These are phyloP conservation scores for Xestia sexstrigata DNA, from an alignment of 2,888 invertebrate genomes.

Conservation along the genomic window DNA sequence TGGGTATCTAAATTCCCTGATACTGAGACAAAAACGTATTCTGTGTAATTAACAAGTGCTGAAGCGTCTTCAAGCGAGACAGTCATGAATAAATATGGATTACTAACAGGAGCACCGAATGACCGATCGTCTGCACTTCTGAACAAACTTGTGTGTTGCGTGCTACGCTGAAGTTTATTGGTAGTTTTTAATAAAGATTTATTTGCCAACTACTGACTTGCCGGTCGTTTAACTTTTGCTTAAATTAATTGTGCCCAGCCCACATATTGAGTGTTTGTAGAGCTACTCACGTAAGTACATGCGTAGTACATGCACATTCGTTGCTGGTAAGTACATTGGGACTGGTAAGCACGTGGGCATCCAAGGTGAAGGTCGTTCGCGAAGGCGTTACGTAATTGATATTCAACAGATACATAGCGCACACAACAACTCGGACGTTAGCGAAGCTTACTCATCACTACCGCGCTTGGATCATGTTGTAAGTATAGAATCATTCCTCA, in stretches of 20 bases:
- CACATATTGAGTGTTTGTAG: conserved; percentile 42
- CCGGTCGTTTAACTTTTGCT: conserved; percentile 57
- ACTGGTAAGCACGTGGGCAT: conserved; percentile 76
- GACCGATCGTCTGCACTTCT: conserved; percentile 49
- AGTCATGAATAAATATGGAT: conserved; percentile 55
- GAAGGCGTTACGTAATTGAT: conserved; percentile 75
- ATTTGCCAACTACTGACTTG: conserved; percentile 55
- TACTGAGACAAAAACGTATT: conserved; percentile 11
- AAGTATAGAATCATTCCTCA: conserved; percentile 43
- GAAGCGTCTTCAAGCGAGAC: conserved; percentile 35
- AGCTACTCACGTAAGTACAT: conserved; percentile 26
- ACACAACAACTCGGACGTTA: conserved; percentile 53
- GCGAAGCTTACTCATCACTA: conserved; percentile 62
- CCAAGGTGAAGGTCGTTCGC: conserved; percentile 76
- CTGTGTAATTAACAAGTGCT: conserved; percentile 3
- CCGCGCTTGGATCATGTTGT: conserved; percentile 56
- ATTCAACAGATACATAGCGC: conserved; percentile 73
- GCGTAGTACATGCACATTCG: conserved; percentile 33
- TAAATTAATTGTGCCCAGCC: conserved; percentile 47
- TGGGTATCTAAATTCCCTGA: conserved; percentile 10
- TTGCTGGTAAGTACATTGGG: conserved; percentile 58
- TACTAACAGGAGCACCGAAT: conserved; percentile 45
- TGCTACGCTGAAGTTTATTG: conserved; percentile 55
- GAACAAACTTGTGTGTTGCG: conserved; percentile 53
- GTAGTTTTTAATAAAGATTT: conserved; percentile 63